Percentiles rank a stretch among this genome's conserved stretches.
Conservation (phyloP, 2,113 vertebrate species). For the Lutjanus erythropterus region DNA sequence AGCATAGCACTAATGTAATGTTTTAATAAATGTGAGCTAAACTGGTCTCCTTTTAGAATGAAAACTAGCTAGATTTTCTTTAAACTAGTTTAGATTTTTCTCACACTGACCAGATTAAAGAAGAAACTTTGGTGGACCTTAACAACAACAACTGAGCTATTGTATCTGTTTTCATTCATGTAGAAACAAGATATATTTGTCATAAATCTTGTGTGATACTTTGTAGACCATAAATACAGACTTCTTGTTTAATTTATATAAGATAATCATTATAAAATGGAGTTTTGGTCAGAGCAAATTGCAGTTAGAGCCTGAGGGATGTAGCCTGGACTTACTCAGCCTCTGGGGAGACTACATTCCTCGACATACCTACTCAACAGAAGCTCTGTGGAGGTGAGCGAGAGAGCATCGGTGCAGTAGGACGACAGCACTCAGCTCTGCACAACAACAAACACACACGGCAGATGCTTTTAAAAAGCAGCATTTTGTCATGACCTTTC, state of each 20-base stretch:
- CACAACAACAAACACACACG: conserved; percentile 21
- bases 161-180: not conserved
- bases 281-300: too few relatives aligned
- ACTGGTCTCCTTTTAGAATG: not conserved
- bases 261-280: not conserved
- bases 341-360: not conserved
- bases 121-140: not conserved
- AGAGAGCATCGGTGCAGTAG: not conserved
- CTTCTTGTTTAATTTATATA: not conserved
- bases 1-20: not conserved
- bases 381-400: conserved; percentile 9
- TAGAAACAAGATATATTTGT: not conserved
- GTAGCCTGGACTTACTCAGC: not conserved
- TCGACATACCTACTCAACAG: not conserved
- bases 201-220: not conserved
- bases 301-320: not conserved
- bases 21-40: not conserved
- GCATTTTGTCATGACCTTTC: conserved; percentile 50
- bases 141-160: not conserved
- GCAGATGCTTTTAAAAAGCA: conserved; percentile 42
- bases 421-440: not conserved
- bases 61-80: not conserved
- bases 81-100: not conserved
- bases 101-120: too few relatives aligned
- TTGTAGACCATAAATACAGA: not conserved